These are phyloP conservation scores for Salarias fasciatus DNA, from an alignment of 2,797 vertebrate species.

Conservation along the genomic window DNA sequence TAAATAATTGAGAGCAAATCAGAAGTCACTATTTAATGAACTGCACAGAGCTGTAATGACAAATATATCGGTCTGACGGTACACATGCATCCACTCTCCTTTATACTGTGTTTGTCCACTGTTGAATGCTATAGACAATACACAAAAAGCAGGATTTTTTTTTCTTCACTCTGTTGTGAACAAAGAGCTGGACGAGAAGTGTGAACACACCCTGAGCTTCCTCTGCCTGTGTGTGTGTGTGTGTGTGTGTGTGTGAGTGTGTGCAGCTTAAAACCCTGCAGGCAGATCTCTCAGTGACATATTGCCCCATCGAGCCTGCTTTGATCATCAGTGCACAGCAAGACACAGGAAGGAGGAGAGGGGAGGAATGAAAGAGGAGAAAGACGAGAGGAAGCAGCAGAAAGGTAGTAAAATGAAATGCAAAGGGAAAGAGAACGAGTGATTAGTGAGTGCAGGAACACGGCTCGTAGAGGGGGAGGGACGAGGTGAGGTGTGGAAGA, in stretches of 20 bases:
- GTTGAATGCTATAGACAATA: too few species aligned
- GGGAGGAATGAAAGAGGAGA: conserved; percentile 27
- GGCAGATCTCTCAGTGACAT: conserved; percentile 59
- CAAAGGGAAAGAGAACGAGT: background rate
- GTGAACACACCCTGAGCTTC: background rate
- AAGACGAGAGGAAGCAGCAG: conserved; percentile 31
- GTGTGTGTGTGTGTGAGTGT: too few species aligned
- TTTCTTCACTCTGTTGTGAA: too few species aligned
- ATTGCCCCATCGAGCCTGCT: conserved; percentile 59
- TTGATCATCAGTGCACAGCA: conserved; percentile 60
- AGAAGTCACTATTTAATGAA: too few species aligned
- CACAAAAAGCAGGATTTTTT: too few species aligned
- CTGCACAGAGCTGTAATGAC: too few species aligned
- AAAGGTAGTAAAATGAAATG: conserved; percentile 18
- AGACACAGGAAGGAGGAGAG: conserved; percentile 42
- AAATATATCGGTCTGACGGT: too few species aligned
- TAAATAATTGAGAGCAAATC: too few species aligned
- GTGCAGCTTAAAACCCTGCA: conserved; percentile 33
- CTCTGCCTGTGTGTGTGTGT: conserved; percentile 13
- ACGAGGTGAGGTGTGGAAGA: background rate
- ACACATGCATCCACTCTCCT: too few species aligned
- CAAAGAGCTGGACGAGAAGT: too few species aligned
- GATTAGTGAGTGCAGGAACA: conserved; percentile 10
- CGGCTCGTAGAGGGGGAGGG: background rate
- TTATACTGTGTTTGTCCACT: too few species aligned